A percentile compares a stretch with the other conserved stretches of the same genome.
Evolutionary conservation across 2,888 invertebrate genomes (phyloP).

Genomic region (Eristalis intricaria): DNA sequence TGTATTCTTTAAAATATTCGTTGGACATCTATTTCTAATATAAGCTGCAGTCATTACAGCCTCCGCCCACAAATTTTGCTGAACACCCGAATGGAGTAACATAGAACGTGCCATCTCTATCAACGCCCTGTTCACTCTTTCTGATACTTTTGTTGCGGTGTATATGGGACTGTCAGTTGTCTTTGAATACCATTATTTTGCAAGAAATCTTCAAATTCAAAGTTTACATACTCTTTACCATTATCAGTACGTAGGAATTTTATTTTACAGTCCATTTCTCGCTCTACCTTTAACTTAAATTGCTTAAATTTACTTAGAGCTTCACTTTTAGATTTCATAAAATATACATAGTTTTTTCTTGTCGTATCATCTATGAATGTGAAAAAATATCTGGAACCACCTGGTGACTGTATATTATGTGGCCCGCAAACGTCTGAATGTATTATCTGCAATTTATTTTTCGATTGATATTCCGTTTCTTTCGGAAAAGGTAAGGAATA

Average conservation of each 20-base stretch:
- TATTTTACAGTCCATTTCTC: conserved; percentile 43
- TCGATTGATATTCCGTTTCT: conserved; percentile 33
- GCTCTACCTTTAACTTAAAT: conserved; percentile 60
- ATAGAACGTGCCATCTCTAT: conserved; percentile 60
- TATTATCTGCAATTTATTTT: conserved; percentile 26
- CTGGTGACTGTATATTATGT: conserved; percentile 25
- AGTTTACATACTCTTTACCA: conserved; percentile 58
- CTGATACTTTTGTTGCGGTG: conserved; percentile 63
- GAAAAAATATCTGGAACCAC: conserved; percentile 67
- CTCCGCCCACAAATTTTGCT: conserved; percentile 52
- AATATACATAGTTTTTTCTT: conserved; percentile 56
- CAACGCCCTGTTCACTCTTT: conserved; percentile 54
- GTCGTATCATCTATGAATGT: conserved; percentile 65
- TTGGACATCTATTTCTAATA: conserved; percentile 49
- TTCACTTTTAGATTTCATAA: conserved; percentile 66
- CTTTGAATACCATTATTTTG: conserved; percentile 53
- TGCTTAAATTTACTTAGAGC: conserved; percentile 54
- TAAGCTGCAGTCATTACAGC: conserved; percentile 58
- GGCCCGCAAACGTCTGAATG: conserved; percentile 70
- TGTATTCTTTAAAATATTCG: conserved; percentile 34
- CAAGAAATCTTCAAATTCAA: conserved; percentile 51
- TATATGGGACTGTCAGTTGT: conserved; percentile 51
- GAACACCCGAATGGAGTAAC: conserved; percentile 18
- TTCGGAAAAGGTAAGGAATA: conserved; percentile 48
- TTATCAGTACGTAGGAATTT: too few species aligned